Percentiles rank a stretch among this genome's conserved stretches.
phyloP scores from a whole-genome alignment of 1,140 invertebrate genomes.

The Conopomorpha cramerella region DNA sequence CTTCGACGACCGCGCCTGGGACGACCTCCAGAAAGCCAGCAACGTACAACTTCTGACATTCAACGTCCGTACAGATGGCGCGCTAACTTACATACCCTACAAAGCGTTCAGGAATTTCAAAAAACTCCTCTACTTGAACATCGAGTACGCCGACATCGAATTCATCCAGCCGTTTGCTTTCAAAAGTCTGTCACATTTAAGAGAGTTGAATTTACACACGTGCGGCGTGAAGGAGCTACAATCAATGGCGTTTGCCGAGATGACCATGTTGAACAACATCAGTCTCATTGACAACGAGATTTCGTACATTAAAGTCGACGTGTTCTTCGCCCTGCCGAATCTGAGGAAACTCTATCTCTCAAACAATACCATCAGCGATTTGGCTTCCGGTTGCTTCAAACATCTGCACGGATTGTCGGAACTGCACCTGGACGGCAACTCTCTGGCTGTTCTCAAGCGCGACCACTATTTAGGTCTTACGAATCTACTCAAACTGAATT shows the following conservation, averaged over 20 bases:
- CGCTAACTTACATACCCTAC: slow-evolving; percentile 70
- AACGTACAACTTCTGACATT: slow-evolving; percentile 71
- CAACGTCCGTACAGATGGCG: slow-evolving; percentile 68
- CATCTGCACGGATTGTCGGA: slow-evolving; percentile 69
- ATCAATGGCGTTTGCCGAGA: slow-evolving; percentile 70
- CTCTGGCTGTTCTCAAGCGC: slow-evolving; percentile 68
- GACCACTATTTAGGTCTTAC: slow-evolving; percentile 74
- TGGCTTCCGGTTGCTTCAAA: slow-evolving; percentile 76
- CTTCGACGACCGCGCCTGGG: slow-evolving; percentile 71
- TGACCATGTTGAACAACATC: slow-evolving; percentile 67
- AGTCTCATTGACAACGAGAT: slow-evolving; percentile 75
- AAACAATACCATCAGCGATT: slow-evolving; percentile 70
- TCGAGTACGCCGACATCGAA: slow-evolving; percentile 73
- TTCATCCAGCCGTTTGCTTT: slow-evolving; percentile 72
- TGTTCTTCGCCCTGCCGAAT: slow-evolving; percentile 72
- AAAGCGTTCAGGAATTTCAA: slow-evolving; percentile 69
- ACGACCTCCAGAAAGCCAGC: slow-evolving; percentile 71
- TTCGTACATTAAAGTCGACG: slow-evolving; percentile 69
- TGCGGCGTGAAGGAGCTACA: slow-evolving; percentile 71
- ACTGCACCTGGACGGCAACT: slow-evolving; percentile 72
- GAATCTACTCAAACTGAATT: slow-evolving; percentile 68
- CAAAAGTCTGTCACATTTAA: slow-evolving; percentile 69
- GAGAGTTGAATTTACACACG: slow-evolving; percentile 68
- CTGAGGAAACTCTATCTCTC: slow-evolving; percentile 69
- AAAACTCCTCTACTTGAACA: slow-evolving; percentile 66